phyloP scores from a whole-genome alignment of 2,797 vertebrate species.

The Ambastaia sidthimunki region DNA sequence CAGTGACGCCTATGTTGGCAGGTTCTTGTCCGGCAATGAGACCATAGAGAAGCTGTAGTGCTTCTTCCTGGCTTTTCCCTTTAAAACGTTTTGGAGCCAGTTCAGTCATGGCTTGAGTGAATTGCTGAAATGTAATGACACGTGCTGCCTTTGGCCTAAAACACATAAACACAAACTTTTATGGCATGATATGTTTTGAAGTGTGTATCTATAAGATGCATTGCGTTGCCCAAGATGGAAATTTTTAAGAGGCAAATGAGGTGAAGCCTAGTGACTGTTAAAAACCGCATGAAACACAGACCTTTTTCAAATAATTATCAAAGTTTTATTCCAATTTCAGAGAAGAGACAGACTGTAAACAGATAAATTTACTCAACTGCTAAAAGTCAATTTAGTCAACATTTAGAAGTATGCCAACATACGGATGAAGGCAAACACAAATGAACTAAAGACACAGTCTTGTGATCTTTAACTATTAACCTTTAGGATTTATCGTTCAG shows the following conservation, averaged over 20 bases:
- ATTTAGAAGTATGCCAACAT: too few relatives aligned
- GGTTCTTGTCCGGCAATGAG: constrained; percentile 86
- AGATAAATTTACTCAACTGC: too few relatives aligned
- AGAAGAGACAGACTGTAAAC: too few relatives aligned
- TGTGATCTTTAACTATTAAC: neutral
- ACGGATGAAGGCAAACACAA: neutral
- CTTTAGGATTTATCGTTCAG: too few relatives aligned
- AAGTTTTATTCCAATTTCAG: too few relatives aligned
- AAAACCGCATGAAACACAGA: neutral
- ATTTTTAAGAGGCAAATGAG: neutral
- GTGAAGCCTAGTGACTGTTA: neutral
- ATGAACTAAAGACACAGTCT: neutral
- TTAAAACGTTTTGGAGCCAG: constrained; percentile 84
- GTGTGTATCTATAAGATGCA: neutral
- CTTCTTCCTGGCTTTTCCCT: constrained; percentile 79
- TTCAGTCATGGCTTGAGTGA: constrained; percentile 83
- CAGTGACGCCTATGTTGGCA: constrained; percentile 74
- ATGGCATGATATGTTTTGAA: neutral
- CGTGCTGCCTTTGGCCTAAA: constrained; percentile 81
- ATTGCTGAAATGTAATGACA: constrained; percentile 87
- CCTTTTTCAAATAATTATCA: neutral
- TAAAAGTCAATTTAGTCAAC: too few relatives aligned
- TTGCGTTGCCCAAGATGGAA: neutral
- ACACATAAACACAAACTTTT: constrained; percentile 22
- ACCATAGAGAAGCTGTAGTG: constrained; percentile 74